These are phyloP conservation scores for Amphimedon queenslandica DNA, from an alignment of 37 sponge, comb jelly and placozoan genomes.

Conservation along the genomic window DNA sequence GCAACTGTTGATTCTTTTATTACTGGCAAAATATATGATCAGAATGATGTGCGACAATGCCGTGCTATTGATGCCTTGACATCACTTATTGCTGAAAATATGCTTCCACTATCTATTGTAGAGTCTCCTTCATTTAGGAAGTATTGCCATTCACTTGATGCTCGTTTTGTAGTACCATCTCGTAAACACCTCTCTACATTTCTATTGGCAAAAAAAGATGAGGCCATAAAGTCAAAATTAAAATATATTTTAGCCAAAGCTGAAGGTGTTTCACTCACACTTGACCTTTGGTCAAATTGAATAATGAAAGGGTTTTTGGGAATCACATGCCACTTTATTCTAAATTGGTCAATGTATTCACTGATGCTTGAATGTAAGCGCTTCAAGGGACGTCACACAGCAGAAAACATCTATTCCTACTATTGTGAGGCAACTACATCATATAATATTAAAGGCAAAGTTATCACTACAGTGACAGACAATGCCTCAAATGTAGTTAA, in stretches of 20 bases:
- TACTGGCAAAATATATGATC: background rate
- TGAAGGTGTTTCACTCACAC: conserved; percentile 3
- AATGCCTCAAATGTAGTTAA: conserved; percentile 23
- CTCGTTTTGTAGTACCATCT: conserved; percentile 6
- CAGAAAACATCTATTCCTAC: conserved; percentile 4
- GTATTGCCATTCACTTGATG: background rate
- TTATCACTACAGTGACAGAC: conserved; percentile 18
- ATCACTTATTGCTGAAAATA: conserved; percentile 12
- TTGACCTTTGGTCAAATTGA: conserved; percentile 23
- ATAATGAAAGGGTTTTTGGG: conserved; percentile 12
- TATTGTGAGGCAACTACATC: background rate
- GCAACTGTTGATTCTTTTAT: conserved; percentile 5
- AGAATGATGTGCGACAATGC: background rate
- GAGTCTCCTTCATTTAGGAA: conserved; percentile 2
- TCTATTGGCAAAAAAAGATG: background rate
- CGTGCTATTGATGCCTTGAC: background rate
- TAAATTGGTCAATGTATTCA: background rate
- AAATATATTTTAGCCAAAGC: background rate
- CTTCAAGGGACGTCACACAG: conserved; percentile 19
- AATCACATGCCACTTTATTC: conserved; percentile 9
- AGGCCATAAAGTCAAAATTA: background rate
- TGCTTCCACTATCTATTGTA: conserved; percentile 12
- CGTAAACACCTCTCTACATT: conserved; percentile 1
- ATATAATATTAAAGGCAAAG: conserved; percentile 3
- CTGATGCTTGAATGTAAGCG: conserved; percentile 13